Conservation (phyloP, 2,888 invertebrate species). For the Lycophotia porphyrea region DNA sequence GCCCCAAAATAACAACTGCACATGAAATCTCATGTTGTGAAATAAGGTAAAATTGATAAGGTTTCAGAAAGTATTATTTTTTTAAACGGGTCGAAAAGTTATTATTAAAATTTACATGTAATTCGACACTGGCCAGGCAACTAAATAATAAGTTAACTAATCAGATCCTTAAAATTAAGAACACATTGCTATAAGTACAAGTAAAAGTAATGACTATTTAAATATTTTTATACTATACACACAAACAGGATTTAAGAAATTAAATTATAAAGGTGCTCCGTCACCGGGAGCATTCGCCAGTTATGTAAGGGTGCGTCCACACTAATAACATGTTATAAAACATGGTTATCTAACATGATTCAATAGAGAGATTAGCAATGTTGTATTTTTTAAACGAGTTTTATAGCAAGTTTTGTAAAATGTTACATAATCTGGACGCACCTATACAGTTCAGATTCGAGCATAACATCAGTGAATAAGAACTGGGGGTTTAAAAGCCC, state of each 20-base stretch:
- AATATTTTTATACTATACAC: neutral
- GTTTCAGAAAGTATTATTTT: neutral
- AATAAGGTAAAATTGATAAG: neutral
- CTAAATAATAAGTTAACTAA: conserved; percentile 27
- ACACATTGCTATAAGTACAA: conserved; percentile 64
- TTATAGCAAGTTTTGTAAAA: too few relatives aligned
- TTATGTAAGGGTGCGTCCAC: too few relatives aligned
- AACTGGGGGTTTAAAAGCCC: too few relatives aligned
- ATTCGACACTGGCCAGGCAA: conserved; percentile 1
- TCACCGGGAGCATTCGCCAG: neutral
- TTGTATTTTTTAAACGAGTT: too few relatives aligned
- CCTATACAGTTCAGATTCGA: neutral
- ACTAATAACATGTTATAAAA: too few relatives aligned
- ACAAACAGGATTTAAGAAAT: neutral
- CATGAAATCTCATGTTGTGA: neutral
- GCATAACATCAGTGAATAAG: neutral
- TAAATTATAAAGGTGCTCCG: neutral
- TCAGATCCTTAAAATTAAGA: conserved; percentile 70
- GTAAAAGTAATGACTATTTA: conserved; percentile 4
- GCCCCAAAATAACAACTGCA: neutral
- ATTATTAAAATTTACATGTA: neutral
- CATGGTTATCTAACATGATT: too few relatives aligned
- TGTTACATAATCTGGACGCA: too few relatives aligned
- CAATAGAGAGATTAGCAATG: too few relatives aligned
- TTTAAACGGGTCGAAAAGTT: neutral